Conservation (phyloP, 2,888 invertebrate species). For the Plusia festucae region DNA sequence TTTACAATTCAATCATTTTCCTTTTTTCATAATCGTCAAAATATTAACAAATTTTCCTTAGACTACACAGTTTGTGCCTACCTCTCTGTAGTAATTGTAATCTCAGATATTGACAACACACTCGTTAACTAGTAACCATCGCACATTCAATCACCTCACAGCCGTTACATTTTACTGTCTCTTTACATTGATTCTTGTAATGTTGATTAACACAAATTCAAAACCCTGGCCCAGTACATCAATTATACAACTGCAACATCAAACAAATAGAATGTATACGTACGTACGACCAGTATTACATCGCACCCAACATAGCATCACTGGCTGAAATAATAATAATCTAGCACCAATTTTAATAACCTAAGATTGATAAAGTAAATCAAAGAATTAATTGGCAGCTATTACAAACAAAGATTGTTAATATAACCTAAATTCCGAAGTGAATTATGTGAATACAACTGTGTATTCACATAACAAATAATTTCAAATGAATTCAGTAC, state of each 20-base stretch:
- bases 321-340: conserved; percentile 71
- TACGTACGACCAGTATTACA: conserved; percentile 40
- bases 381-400: conserved; percentile 46
- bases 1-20: conserved; percentile 81
- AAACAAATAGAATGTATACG: conserved; percentile 29
- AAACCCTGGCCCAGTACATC: conserved; percentile 43
- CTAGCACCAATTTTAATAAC: conserved; percentile 81
- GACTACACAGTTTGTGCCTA: conserved; percentile 84
- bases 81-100: conserved; percentile 64
- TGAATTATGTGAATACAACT: conserved; percentile 39
- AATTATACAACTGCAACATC: conserved; percentile 40
- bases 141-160: conserved; percentile 71
- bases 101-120: conserved; percentile 62
- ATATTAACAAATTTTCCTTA: conserved; percentile 82
- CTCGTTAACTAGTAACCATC: conserved; percentile 60
- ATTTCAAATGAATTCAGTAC: conserved; percentile 67
- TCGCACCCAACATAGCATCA: conserved; percentile 63
- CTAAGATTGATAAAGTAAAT: conserved; percentile 62
- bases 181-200: conserved; percentile 43
- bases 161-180: conserved; percentile 53
- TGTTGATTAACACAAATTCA: conserved; percentile 39
- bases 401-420: conserved; percentile 30
- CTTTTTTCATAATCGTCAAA: conserved; percentile 83
- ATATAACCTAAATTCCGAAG: conserved; percentile 22
- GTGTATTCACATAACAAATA: conserved; percentile 47